Evolutionary conservation across 2,113 vertebrate species (phyloP).

Genomic region (Calyptommatus sinebrachiatus): DNA sequence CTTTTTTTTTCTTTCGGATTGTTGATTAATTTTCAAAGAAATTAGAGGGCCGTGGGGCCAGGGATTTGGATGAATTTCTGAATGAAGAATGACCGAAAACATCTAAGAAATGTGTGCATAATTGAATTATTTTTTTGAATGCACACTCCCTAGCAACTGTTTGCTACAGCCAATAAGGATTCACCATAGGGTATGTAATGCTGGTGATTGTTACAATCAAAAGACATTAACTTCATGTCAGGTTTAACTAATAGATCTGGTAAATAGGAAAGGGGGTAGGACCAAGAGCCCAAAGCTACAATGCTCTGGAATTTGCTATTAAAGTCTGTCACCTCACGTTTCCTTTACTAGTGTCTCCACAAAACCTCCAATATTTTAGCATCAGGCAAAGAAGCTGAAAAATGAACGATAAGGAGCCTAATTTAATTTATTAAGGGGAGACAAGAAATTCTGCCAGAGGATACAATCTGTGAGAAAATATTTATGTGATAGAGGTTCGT

Average conservation of each 20-base stretch:
- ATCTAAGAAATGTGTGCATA: not conserved
- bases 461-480: not conserved
- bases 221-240: constrained; percentile 3
- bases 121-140: not conserved
- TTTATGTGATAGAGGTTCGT: not conserved
- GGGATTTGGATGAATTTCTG: not conserved
- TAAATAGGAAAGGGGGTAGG: not conserved
- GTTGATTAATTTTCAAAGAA: not conserved
- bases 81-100: not conserved
- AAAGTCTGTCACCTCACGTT: not conserved
- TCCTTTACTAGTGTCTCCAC: not conserved
- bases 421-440: not conserved
- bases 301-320: not conserved
- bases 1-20: not conserved
- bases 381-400: not conserved
- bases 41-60: not conserved
- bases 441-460: not conserved
- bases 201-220: not conserved
- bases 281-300: not conserved
- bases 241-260: not conserved
- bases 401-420: constrained; percentile 10
- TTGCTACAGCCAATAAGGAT: not conserved
- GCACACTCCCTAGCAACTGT: not conserved
- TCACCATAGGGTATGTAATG: not conserved
- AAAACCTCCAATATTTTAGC: not conserved